Evolutionary conservation across 2,888 invertebrate genomes (phyloP), one percentile per base, ranked within the genome.

Genomic region (Myopa tessellatipennis): DNA sequence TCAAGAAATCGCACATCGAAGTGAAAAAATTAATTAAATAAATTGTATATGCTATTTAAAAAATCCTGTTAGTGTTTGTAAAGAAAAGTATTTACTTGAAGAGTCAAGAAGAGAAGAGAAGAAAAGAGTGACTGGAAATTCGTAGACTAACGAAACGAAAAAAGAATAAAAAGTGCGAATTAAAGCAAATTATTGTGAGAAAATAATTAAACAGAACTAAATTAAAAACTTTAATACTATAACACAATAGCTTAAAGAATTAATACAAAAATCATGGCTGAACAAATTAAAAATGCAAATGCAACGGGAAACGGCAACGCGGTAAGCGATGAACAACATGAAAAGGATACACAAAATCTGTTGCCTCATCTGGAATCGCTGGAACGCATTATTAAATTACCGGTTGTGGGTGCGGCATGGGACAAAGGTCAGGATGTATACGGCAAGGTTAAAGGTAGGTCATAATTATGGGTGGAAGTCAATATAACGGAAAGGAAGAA

Each of bases 361-460:
- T 80, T 90, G 82, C 89, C 90, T 61, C 89, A 91, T 82, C 85
- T 92, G 87, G 91, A 92, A 82, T 91, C 91, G 16, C 87, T 92
- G 58, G 91, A 92, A 83, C 89, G 91, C 78, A 90, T 92, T 84
- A 89, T 91, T 81, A 90, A 91, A 83, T 83, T 92, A 76, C 92
- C 92, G 1, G 90, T 91, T 14, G 90, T 92, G 10, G 91, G 91
- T 84, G 90, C 91, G 36, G 91, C 92, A 38, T 90, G 91, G 85
- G 90, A 91, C 85, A 91, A 91, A 77, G 91, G 91, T 73, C 91
- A 91, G 80, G 90, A 88, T 83, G 89, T 92, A 80, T 92, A 92
- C 82, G 91, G 89, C 83, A 91, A 91, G 90, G 91, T 92, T 65
- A 90, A 92, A 91, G 90, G 92, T 92, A 87, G 87, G 87, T 80